These are phyloP conservation scores for Heteromormyrus szaboi DNA, from an alignment of 2,797 vertebrate species.

Conservation along the genomic window DNA sequence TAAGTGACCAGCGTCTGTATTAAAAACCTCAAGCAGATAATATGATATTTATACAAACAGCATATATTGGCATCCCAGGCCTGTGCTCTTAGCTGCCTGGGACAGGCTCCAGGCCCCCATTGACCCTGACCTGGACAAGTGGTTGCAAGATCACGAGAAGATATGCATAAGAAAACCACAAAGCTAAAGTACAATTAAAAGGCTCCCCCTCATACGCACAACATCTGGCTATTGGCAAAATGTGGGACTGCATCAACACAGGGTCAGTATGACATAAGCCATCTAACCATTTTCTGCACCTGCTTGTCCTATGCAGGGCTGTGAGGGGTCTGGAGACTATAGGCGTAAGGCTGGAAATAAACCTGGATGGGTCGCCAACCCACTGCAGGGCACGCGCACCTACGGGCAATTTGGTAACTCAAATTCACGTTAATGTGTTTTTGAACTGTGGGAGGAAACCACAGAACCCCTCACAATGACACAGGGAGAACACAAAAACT, in stretches of 20 bases:
- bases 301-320: background rate
- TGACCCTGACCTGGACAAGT: background rate
- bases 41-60: background rate
- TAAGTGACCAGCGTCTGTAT: background rate
- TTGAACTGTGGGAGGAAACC: no score
- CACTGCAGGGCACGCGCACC: background rate
- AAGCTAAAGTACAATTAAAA: slow-evolving; percentile 27
- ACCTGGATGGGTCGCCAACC: background rate
- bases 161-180: slow-evolving; percentile 51
- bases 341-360: background rate
- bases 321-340: background rate
- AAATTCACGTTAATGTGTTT: no score
- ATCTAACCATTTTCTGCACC: background rate
- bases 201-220: background rate
- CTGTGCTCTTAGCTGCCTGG: background rate
- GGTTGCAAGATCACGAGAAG: background rate
- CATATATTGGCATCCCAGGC: background rate
- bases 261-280: background rate
- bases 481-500: background rate
- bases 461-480: background rate
- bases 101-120: background rate
- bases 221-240: background rate
- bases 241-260: background rate
- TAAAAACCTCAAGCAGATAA: background rate
- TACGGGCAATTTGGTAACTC: background rate